These are phyloP conservation scores for Camptogramma bilineatum DNA, from an alignment of 2,888 invertebrate species.

Conservation along the genomic window DNA sequence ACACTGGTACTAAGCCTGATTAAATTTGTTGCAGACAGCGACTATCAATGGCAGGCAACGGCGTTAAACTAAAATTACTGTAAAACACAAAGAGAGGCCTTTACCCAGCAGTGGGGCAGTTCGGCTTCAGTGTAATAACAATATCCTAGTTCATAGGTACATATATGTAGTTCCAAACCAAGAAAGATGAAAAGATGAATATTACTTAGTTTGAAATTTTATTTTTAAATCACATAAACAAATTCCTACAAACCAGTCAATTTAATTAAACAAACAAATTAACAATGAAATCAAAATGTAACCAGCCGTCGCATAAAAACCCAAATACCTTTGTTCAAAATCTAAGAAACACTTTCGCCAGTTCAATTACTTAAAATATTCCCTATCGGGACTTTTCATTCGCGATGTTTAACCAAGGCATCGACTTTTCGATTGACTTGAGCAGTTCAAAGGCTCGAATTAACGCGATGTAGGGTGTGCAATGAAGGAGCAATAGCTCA, in stretches of 20 bases:
- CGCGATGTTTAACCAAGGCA: constrained; percentile 83
- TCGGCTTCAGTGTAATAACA: no score
- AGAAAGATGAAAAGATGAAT: neutral
- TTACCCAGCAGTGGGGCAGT: no score
- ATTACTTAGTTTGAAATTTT: neutral
- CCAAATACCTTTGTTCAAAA: constrained; percentile 67
- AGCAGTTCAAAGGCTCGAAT: constrained; percentile 81
- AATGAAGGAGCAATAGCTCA: constrained; percentile 74
- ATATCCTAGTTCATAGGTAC: no score
- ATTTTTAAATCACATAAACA: neutral
- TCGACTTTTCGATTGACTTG: constrained; percentile 84
- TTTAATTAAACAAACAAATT: constrained; percentile 35
- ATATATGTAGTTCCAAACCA: no score
- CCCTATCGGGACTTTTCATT: constrained; percentile 80
- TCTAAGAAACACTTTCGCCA: constrained; percentile 80
- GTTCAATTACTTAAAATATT: constrained; percentile 83
- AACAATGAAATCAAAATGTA: constrained; percentile 45
- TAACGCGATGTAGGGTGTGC: constrained; percentile 80
- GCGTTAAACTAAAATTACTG: no score
- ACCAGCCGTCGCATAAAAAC: constrained; percentile 50
- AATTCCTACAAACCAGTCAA: constrained; percentile 24
- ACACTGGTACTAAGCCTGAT: no score
- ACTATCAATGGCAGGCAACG: no score
- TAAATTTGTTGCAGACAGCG: no score
- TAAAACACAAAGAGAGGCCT: no score